These are phyloP conservation scores for Cryptotis parvus DNA, from an alignment of 2,113 vertebrate genomes.

Conservation along the genomic window DNA sequence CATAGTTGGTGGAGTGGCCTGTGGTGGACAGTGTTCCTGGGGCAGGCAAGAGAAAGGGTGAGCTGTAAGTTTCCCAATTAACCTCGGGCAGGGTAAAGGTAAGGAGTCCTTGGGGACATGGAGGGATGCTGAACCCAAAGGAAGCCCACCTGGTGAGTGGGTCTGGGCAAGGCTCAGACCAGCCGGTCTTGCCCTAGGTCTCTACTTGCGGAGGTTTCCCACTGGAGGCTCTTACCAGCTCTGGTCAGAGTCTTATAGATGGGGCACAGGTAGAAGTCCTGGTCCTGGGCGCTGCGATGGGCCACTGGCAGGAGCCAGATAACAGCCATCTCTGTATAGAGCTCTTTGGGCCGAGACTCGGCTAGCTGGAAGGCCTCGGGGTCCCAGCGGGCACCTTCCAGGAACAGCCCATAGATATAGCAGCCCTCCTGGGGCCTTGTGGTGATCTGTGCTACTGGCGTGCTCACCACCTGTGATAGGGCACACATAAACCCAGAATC, in stretches of 20 bases:
- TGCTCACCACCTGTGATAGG: slow-evolving; percentile 87
- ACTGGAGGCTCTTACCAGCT: slow-evolving; percentile 87
- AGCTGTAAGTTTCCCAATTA: background rate
- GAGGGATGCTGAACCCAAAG: background rate
- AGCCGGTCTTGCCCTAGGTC: background rate
- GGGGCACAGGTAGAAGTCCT: slow-evolving; percentile 92
- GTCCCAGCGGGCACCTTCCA: slow-evolving; percentile 95
- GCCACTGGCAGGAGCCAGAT: slow-evolving; percentile 92
- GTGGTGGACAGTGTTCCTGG: slow-evolving; percentile 94
- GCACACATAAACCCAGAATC: background rate
- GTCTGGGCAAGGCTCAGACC: slow-evolving; percentile 19
- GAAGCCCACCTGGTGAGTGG: background rate
- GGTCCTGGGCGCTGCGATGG: slow-evolving; percentile 84
- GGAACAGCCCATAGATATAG: slow-evolving; percentile 93
- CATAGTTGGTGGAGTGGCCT: slow-evolving; percentile 94
- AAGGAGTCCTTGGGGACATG: background rate
- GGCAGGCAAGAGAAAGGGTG: slow-evolving; percentile 24
- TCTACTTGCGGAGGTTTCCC: background rate
- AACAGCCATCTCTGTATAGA: slow-evolving; percentile 93
- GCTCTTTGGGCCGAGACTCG: slow-evolving; percentile 92
- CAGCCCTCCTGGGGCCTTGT: slow-evolving; percentile 88
- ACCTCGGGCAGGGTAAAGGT: background rate
- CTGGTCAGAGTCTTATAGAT: slow-evolving; percentile 95
- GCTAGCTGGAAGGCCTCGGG: slow-evolving; percentile 72
- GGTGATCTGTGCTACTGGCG: slow-evolving; percentile 82